Percentiles rank a stretch among this genome's conserved stretches.
These are phyloP conservation scores for Leptatherina wallacei DNA, from an alignment of 2,797 vertebrate species.

Conservation along the genomic window DNA sequence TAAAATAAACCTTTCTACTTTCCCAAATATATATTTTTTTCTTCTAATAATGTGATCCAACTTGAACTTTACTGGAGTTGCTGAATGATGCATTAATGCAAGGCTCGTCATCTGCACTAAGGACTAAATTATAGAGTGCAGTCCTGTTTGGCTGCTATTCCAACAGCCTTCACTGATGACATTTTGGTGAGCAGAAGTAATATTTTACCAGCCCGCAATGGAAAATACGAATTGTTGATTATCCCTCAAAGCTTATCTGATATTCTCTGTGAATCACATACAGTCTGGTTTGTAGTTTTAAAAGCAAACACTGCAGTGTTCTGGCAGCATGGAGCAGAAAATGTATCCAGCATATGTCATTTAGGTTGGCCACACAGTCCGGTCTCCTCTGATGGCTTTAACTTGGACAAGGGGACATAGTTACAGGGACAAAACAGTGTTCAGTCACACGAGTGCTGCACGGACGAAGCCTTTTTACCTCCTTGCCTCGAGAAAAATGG, in stretches of 20 bases:
- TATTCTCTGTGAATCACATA: conserved; percentile 36
- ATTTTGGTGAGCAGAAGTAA: conserved; percentile 31
- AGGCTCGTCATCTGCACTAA: conserved; percentile 15
- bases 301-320: conserved; percentile 30
- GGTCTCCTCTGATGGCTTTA: conserved; percentile 34
- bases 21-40: neutral
- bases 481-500: conserved; percentile 12
- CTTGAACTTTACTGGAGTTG: conserved; percentile 28
- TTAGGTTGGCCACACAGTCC: conserved; percentile 13
- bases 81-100: conserved; percentile 33
- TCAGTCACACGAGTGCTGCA: conserved; percentile 19
- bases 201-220: conserved; percentile 59
- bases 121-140: conserved; percentile 49
- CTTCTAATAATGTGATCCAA: conserved; percentile 8
- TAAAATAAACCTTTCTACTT: conserved; percentile 5
- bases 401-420: conserved; percentile 23
- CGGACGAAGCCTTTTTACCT: conserved; percentile 28
- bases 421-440: neutral
- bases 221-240: conserved; percentile 51
- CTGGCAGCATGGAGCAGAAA: conserved; percentile 24
- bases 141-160: conserved; percentile 45
- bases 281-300: conserved; percentile 44
- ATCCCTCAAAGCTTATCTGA: conserved; percentile 52
- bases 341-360: conserved; percentile 49
- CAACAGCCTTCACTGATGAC: conserved; percentile 26